Evolutionary conservation across 2,888 invertebrate genomes (phyloP).

Genomic region (Subacronicta megacephala): DNA sequence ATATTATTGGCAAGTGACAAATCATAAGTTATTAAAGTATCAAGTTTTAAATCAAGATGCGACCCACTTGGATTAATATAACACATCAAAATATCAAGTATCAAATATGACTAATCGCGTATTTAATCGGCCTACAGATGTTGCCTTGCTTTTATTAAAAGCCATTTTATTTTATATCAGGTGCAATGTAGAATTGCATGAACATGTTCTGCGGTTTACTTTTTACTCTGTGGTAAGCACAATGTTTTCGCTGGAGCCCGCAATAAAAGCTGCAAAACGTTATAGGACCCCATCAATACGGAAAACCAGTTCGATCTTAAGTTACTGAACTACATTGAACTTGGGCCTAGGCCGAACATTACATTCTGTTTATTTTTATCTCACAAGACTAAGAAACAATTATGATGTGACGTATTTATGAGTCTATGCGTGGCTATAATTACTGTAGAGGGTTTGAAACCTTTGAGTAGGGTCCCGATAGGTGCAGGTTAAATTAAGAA

Average conservation of each 20-base stretch:
- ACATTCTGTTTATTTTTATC: slow-evolving; percentile 25
- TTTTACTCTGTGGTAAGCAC: slow-evolving; percentile 18
- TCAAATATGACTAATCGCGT: slow-evolving; percentile 28
- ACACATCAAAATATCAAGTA: slow-evolving; percentile 45
- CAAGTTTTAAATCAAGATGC: slow-evolving; percentile 40
- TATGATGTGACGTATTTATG: too few species aligned
- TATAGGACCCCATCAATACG: slow-evolving; percentile 51
- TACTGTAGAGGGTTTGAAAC: too few species aligned
- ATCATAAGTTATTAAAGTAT: slow-evolving; percentile 40
- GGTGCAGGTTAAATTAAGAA: too few species aligned
- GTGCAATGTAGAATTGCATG: slow-evolving; percentile 38
- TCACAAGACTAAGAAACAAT: too few species aligned
- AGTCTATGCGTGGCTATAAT: too few species aligned
- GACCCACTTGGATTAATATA: slow-evolving; percentile 18
- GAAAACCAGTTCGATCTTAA: slow-evolving; percentile 68
- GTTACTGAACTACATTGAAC: slow-evolving; percentile 61
- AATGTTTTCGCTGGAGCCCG: slow-evolving; percentile 38
- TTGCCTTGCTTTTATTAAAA: slow-evolving; percentile 19
- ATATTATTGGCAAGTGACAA: slow-evolving; percentile 4
- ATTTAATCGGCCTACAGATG: slow-evolving; percentile 12
- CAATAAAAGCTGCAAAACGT: slow-evolving; percentile 49
- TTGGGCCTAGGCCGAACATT: slow-evolving; percentile 28
- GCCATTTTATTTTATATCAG: slow-evolving; percentile 41
- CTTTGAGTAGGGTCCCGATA: too few species aligned
- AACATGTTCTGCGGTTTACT: slow-evolving; percentile 29